Conservation (phyloP, 92 coral and sea anemone species). For the Montipora capitata region DNA sequence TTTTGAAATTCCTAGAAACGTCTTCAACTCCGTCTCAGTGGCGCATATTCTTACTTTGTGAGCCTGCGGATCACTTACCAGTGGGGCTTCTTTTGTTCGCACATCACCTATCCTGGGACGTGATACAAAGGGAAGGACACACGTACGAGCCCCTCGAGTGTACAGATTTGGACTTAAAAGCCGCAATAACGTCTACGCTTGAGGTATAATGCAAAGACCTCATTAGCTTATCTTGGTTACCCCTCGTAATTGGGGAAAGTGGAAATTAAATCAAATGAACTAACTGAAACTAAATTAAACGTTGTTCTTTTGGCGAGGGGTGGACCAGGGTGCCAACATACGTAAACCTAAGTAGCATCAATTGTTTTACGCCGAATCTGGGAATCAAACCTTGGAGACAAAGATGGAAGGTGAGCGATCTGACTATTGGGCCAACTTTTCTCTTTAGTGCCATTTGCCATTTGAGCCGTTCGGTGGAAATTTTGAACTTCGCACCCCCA, state of each 20-base stretch:
- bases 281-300: no score
- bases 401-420: no score
- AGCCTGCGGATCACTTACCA: constrained; percentile 89
- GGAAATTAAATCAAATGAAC: no score
- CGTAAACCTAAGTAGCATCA: no score
- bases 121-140: constrained; percentile 83
- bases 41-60: constrained; percentile 89
- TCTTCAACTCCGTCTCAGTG: constrained; percentile 88
- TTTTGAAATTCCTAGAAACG: constrained; percentile 55
- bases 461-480: background rate
- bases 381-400: background rate
- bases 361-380: background rate
- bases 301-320: no score
- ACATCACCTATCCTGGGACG: constrained; percentile 98
- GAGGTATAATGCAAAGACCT: constrained; percentile 57
- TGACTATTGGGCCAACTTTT: no score
- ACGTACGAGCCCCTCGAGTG: constrained; percentile 68
- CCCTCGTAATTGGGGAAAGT: background rate
- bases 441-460: background rate
- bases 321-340: no score
- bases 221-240: background rate
- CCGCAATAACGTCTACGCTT: constrained; percentile 76
- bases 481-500: background rate
- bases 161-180: constrained; percentile 73
- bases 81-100: constrained; percentile 90